These are phyloP conservation scores for Zenarchopterus dispar DNA, from an alignment of 2,797 vertebrate species.

Conservation along the genomic window DNA sequence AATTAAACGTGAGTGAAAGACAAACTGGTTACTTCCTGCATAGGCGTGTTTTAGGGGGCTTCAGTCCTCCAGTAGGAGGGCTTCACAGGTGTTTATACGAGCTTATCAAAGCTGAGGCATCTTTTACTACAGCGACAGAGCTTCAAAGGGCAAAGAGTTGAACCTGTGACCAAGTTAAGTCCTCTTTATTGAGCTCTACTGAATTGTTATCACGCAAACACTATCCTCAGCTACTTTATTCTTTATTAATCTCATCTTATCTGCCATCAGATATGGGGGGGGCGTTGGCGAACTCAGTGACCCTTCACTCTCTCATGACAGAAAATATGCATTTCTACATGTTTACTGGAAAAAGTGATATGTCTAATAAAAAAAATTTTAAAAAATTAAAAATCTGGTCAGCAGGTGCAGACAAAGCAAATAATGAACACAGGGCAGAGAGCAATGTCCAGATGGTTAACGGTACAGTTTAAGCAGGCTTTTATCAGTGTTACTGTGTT, in stretches of 20 bases:
- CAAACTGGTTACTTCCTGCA: slow-evolving; percentile 64
- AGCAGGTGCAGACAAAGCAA: slow-evolving; percentile 56
- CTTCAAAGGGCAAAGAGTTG: slow-evolving; percentile 56
- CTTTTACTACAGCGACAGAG: slow-evolving; percentile 55
- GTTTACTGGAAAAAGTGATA: slow-evolving; percentile 17
- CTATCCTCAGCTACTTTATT: slow-evolving; percentile 58
- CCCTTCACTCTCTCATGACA: slow-evolving; percentile 52
- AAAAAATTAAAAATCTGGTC: slow-evolving; percentile 24
- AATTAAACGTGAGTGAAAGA: slow-evolving; percentile 65
- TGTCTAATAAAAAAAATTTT: slow-evolving; percentile 24
- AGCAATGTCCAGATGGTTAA: slow-evolving; percentile 62
- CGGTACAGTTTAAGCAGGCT: slow-evolving; percentile 30
- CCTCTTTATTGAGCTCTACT: slow-evolving; percentile 69
- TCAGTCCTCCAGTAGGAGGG: slow-evolving; percentile 46
- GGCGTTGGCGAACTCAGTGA: slow-evolving; percentile 54
- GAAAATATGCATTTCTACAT: slow-evolving; percentile 13
- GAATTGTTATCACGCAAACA: slow-evolving; percentile 63
- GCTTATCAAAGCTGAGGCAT: slow-evolving; percentile 55
- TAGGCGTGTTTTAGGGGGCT: slow-evolving; percentile 29
- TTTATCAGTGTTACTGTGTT: slow-evolving; percentile 45
- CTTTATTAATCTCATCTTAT: slow-evolving; percentile 69
- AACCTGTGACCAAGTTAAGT: slow-evolving; percentile 43
- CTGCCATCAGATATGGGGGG: slow-evolving; percentile 69
- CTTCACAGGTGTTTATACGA: slow-evolving; percentile 55
- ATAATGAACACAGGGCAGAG: slow-evolving; percentile 60